Percentiles rank a stretch among this genome's conserved stretches.
These are phyloP conservation scores for Zygogramma bicolorata DNA, from an alignment of 2,888 invertebrate genomes.

Conservation along the genomic window DNA sequence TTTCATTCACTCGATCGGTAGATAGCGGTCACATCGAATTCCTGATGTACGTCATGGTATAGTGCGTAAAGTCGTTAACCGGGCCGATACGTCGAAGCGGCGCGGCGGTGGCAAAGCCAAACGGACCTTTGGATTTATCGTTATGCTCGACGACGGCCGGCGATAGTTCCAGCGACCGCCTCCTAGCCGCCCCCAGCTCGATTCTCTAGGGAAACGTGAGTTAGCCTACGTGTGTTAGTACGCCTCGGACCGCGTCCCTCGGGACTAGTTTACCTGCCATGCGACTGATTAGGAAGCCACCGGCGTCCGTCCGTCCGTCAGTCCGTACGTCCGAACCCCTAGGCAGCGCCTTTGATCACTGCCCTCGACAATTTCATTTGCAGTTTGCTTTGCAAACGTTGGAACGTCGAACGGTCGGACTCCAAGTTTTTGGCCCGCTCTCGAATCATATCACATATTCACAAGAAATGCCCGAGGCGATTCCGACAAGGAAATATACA, in stretches of 20 bases:
- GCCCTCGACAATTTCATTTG: slow-evolving; percentile 5
- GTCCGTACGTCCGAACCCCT: slow-evolving; percentile 32
- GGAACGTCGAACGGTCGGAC: not conserved
- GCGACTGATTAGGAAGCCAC: slow-evolving; percentile 66
- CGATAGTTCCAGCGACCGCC: not conserved
- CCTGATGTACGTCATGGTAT: slow-evolving; percentile 55
- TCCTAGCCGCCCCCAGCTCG: slow-evolving; percentile 33
- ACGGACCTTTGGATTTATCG: slow-evolving; percentile 60
- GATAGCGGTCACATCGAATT: not conserved
- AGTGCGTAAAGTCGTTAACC: slow-evolving; percentile 61
- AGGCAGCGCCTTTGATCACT: slow-evolving; percentile 15
- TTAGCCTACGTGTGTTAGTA: slow-evolving; percentile 62
- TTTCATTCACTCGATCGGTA: not conserved
- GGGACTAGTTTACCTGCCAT: slow-evolving; percentile 67
- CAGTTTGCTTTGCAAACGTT: slow-evolving; percentile 1
- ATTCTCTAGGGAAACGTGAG: slow-evolving; percentile 64
- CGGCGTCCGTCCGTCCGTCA: slow-evolving; percentile 43
- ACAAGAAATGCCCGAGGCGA: not conserved
- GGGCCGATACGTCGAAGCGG: no score
- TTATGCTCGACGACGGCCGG: slow-evolving; percentile 60
- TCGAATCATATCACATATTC: not conserved
- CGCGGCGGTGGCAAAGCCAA: not conserved
- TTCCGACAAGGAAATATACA: not conserved
- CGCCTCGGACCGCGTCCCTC: slow-evolving; percentile 57
- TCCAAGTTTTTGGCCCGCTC: not conserved